These are phyloP conservation scores for Sepioteuthis lessoniana DNA, from an alignment of 2,888 invertebrate genomes.

Conservation along the genomic window DNA sequence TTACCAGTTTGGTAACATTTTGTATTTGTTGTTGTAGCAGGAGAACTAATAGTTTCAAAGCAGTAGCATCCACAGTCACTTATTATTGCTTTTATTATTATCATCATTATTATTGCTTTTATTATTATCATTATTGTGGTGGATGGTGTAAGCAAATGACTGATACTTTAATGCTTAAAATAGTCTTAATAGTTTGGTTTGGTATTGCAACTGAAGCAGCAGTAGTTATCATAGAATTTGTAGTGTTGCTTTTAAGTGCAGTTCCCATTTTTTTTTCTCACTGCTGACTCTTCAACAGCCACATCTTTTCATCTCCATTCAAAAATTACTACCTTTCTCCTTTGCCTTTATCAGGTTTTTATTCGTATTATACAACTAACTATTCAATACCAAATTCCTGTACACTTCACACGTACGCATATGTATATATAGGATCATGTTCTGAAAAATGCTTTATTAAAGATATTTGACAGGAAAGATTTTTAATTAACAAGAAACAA, in stretches of 20 bases:
- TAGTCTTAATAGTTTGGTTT: background rate
- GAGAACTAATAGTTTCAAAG: background rate
- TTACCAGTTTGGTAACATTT: background rate
- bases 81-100: background rate
- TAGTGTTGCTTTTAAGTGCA: background rate
- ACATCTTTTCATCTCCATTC: background rate
- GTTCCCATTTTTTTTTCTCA: background rate
- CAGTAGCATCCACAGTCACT: background rate
- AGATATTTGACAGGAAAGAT: no score
- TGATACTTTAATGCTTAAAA: slow-evolving; percentile 17
- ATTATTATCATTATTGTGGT: no score
- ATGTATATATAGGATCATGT: no score
- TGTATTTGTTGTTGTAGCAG: background rate
- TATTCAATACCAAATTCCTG: no score
- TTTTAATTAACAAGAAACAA: no score
- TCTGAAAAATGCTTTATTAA: no score
- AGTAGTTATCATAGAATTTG: background rate
- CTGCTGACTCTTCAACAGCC: background rate
- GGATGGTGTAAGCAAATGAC: background rate
- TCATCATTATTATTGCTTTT: background rate
- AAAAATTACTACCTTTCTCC: no score
- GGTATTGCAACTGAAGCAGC: background rate
- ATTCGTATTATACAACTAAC: no score
- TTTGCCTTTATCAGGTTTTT: no score
- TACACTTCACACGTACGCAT: no score